phyloP scores from a whole-genome alignment of 2,113 vertebrate genomes.

The Amazona guildingii region DNA sequence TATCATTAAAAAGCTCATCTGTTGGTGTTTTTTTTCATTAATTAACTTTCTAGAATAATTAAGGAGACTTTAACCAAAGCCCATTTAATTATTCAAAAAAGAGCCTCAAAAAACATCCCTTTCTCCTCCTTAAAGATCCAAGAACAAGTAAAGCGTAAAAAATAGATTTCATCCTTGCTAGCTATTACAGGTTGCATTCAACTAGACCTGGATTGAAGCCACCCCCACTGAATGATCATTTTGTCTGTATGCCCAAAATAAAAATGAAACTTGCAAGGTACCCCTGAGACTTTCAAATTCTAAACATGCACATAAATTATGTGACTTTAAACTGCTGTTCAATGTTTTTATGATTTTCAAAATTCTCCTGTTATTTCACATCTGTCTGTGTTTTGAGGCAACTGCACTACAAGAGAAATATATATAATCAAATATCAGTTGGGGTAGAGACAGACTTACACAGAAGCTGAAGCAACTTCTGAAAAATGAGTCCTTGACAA shows the following conservation, averaged over 20 bases:
- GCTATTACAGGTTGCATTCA: not conserved
- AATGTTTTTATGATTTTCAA: not conserved
- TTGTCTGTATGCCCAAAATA: not conserved
- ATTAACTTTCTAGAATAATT: not conserved
- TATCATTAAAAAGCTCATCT: not conserved
- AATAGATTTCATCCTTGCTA: not conserved
- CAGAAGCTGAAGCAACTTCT: not conserved
- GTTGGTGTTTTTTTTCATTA: not conserved
- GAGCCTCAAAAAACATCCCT: not conserved
- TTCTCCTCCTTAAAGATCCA: not conserved
- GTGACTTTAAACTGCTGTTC: not conserved
- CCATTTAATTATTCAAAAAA: not conserved
- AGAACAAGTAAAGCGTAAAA: not conserved
- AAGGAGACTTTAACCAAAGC: not conserved
- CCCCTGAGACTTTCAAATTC: not conserved
- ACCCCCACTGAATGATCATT: not conserved
- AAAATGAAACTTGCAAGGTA: not conserved
- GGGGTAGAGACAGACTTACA: not conserved
- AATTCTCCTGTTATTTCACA: not conserved
- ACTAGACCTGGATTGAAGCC: not conserved
- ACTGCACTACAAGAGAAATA: not conserved
- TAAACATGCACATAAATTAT: not conserved
- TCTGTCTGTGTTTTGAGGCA: not conserved
- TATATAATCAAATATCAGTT: not conserved
- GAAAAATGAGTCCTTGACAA: not conserved